These are phyloP conservation scores for Zapus hudsonius DNA, from an alignment of 2,113 vertebrate species.

Conservation along the genomic window DNA sequence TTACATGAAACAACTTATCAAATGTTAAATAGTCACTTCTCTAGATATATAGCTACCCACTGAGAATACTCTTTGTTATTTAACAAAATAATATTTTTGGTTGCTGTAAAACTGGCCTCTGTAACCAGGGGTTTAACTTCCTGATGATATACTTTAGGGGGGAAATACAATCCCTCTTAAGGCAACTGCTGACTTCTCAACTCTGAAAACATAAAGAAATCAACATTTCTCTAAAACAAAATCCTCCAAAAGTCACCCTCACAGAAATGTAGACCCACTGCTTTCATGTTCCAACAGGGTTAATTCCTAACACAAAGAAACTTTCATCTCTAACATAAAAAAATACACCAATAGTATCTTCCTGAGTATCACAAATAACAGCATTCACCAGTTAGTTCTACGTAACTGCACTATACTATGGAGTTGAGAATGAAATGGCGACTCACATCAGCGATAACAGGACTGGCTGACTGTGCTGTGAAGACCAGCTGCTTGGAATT, in stretches of 20 bases:
- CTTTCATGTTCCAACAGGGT: background rate
- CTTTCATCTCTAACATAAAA: conserved; percentile 45
- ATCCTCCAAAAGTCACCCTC: background rate
- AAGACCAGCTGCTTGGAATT: background rate
- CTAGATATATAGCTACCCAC: background rate
- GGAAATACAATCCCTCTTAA: conserved; percentile 38
- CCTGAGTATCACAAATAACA: conserved; percentile 62
- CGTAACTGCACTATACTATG: background rate
- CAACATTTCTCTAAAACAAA: conserved; percentile 44
- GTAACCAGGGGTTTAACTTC: conserved; percentile 47
- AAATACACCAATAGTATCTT: conserved; percentile 48
- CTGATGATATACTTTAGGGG: conserved; percentile 33
- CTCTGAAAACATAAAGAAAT: background rate
- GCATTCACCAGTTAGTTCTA: background rate
- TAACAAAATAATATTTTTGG: conserved; percentile 47
- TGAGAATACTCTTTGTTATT: conserved; percentile 49
- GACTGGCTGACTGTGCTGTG: background rate
- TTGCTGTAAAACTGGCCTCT: conserved; percentile 31
- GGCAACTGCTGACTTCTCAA: background rate
- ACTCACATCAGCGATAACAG: conserved; percentile 15
- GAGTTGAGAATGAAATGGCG: conserved; percentile 28
- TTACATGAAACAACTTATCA: conserved; percentile 62
- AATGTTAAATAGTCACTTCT: conserved; percentile 26
- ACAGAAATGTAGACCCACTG: conserved; percentile 33
- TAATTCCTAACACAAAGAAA: conserved; percentile 32